phyloP scores from a whole-genome alignment of 2,113 vertebrate genomes.

The Galeopterus variegatus region DNA sequence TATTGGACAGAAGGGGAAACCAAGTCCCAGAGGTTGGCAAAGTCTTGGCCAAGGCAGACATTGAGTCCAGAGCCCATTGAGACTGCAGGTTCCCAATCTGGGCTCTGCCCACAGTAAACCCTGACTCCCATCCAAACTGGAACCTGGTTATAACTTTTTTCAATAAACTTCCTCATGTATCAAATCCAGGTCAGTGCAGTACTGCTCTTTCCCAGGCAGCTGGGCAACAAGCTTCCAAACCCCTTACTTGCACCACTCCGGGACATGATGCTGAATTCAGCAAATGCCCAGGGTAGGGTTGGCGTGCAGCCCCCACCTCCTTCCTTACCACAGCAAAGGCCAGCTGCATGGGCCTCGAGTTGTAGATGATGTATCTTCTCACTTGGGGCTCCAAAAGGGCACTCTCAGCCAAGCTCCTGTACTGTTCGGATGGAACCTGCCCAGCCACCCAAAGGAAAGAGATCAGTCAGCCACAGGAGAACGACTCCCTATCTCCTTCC shows the following conservation, averaged over 20 bases:
- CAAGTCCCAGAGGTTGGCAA: not conserved
- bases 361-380: constrained; percentile 88
- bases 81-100: not conserved
- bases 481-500: not conserved
- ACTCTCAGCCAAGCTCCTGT: constrained; percentile 84
- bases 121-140: no score
- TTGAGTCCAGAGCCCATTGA: not conserved
- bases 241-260: not conserved
- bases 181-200: not conserved
- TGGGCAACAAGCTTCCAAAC: not conserved
- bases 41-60: not conserved
- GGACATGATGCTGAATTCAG: no score
- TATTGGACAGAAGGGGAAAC: constrained; percentile 11
- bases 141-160: not conserved
- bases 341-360: constrained; percentile 86
- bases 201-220: not conserved
- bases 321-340: constrained; percentile 87
- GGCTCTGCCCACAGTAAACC: not conserved
- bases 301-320: fast-evolving
- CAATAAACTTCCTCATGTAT: no score
- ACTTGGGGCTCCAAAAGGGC: constrained; percentile 87
- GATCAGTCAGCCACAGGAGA: not conserved
- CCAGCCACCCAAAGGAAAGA: not conserved
- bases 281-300: not conserved
- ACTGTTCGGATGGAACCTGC: constrained; percentile 83